Conservation (phyloP, 1,140 invertebrate genomes). For the Drosophila setifemur region DNA sequence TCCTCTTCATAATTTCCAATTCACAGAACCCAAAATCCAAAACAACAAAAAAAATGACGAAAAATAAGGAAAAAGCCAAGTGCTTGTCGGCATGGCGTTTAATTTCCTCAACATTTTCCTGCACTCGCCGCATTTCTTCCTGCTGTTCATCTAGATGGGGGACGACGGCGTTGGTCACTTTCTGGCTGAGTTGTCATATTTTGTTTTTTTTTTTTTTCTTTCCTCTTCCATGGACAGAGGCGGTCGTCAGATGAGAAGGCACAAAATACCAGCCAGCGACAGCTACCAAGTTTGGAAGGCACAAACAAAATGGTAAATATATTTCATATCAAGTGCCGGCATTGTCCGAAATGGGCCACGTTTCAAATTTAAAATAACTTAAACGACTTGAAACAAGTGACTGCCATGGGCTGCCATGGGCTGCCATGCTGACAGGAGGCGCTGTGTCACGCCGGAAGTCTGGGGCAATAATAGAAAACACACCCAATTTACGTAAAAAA, state of each 20-base stretch:
- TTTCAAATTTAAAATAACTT: slow-evolving; percentile 75
- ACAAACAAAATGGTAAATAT: slow-evolving; percentile 38
- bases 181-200: slow-evolving; percentile 43
- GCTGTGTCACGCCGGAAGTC: slow-evolving; percentile 72
- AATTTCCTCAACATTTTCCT: slow-evolving; percentile 71
- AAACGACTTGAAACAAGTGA: slow-evolving; percentile 69
- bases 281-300: slow-evolving; percentile 13
- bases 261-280: slow-evolving; percentile 13
- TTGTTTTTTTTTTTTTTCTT: slow-evolving; percentile 6
- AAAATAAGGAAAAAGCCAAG: slow-evolving; percentile 18
- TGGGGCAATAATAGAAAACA: slow-evolving; percentile 78
- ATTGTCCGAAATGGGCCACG: slow-evolving; percentile 45
- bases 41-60: not conserved
- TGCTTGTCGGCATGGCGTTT: slow-evolving; percentile 57
- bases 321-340: slow-evolving; percentile 42
- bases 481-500: slow-evolving; percentile 72
- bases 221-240: slow-evolving; percentile 2
- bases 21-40: not conserved
- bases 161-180: slow-evolving; percentile 21
- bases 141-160: slow-evolving; percentile 13
- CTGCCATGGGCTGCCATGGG: slow-evolving; percentile 10
- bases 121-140: slow-evolving; percentile 44
- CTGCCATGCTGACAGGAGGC: slow-evolving; percentile 53
- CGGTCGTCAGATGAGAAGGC: slow-evolving; percentile 26
- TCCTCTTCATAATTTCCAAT: not conserved